Evolutionary conservation across 2,113 vertebrate species (phyloP).

Genomic region (Spermophilus dauricus): DNA sequence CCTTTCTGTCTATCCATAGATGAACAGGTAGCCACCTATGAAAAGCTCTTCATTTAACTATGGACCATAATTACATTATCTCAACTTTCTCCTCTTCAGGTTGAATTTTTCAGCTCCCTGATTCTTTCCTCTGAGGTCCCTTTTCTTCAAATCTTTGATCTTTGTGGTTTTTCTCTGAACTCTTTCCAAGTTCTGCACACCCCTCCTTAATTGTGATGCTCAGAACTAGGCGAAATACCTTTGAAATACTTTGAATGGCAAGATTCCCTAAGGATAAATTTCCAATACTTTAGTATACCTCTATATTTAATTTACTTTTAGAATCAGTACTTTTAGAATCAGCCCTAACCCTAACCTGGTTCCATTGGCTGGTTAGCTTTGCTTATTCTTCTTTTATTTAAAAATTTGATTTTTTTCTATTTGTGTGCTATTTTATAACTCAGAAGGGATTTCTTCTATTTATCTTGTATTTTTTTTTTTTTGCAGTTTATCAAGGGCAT

Average conservation of each 20-base stretch:
- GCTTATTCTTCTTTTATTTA: neutral
- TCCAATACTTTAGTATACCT: neutral
- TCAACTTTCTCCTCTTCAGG: constrained; percentile 50
- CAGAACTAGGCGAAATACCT: constrained; percentile 11
- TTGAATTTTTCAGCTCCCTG: constrained; percentile 53
- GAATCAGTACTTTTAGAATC: neutral
- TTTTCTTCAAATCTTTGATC: constrained; percentile 66
- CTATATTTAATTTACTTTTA: neutral
- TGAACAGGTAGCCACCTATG: neutral
- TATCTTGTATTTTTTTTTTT: neutral
- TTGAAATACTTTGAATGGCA: constrained; percentile 38
- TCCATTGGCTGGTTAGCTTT: constrained; percentile 38
- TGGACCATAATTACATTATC: constrained; percentile 45
- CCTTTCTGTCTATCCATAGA: neutral
- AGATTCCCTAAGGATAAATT: constrained; percentile 21
- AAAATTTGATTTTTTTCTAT: neutral
- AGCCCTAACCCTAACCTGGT: too few species aligned
- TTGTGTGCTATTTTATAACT: constrained; percentile 27
- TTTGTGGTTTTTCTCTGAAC: constrained; percentile 72
- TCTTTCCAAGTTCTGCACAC: constrained; percentile 65
- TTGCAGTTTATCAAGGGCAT: neutral
- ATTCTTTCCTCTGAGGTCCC: constrained; percentile 50
- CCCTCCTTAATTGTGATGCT: constrained; percentile 50
- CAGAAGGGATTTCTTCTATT: neutral
- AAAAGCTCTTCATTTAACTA: neutral